Percentiles rank a stretch among this genome's conserved stretches.
Conservation (phyloP, 2,888 invertebrate genomes). For the Hirtodrosophila trivittata region DNA sequence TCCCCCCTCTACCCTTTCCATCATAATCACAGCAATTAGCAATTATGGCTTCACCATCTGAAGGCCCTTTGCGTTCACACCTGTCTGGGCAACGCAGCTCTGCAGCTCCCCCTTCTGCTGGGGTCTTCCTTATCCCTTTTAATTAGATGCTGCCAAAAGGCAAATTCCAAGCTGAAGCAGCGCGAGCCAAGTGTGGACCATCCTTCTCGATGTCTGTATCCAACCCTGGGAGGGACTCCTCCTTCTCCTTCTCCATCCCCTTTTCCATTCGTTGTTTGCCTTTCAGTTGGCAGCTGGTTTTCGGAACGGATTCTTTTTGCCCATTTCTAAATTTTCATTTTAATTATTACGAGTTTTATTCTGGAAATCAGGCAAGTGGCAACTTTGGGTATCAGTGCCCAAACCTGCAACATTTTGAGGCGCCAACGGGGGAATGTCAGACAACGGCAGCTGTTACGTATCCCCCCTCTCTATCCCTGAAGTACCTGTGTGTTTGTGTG, state of each 20-base stretch:
- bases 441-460: conserved; percentile 65
- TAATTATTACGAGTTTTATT: conserved; percentile 75
- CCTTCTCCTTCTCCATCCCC: not conserved
- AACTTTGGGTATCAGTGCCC: conserved; percentile 46
- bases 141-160: conserved; percentile 73
- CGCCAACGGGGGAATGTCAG: conserved; percentile 14
- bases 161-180: conserved; percentile 55
- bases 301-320: conserved; percentile 36
- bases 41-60: conserved; percentile 54
- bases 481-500: conserved; percentile 28
- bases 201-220: conserved; percentile 5
- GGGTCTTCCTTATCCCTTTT: conserved; percentile 59
- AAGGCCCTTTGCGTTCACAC: conserved; percentile 58
- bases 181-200: conserved; percentile 52
- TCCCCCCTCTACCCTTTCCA: not conserved
- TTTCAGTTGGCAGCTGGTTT: conserved; percentile 61
- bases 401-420: conserved; percentile 5
- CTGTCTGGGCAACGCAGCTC: conserved; percentile 50
- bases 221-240: not conserved
- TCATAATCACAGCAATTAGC: conserved; percentile 72
- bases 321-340: conserved; percentile 76
- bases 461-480: conserved; percentile 39
- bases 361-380: conserved; percentile 73
- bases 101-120: conserved; percentile 9
- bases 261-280: conserved; percentile 45